Percentiles rank a stretch among this genome's conserved stretches.
Conservation (phyloP, 1,140 invertebrate species). For the Cherax destructor region DNA sequence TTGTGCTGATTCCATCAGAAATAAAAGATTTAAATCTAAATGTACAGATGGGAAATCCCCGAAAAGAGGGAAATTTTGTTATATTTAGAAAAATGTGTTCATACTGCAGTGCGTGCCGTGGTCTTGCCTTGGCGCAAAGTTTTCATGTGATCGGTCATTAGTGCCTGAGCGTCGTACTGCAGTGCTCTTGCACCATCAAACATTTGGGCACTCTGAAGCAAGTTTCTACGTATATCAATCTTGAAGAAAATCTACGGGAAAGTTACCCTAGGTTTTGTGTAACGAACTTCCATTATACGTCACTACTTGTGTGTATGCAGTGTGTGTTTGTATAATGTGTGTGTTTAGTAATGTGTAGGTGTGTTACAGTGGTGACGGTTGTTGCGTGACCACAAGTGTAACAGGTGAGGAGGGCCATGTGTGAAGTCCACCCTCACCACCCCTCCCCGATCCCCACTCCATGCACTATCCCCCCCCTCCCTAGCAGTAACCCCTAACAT, state of each 20-base stretch:
- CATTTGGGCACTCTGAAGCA: too few species aligned
- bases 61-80: not conserved
- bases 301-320: not conserved
- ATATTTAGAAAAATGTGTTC: conserved; percentile 1
- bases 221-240: too few species aligned
- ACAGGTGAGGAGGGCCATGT: conserved; percentile 29
- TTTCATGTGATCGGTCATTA: conserved; percentile 13
- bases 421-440: not conserved
- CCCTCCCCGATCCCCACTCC: not conserved
- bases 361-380: not conserved
- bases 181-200: not conserved
- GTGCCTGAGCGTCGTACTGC: not conserved
- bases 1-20: not conserved
- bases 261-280: too few species aligned
- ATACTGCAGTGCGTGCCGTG: conserved; percentile 11
- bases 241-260: too few species aligned
- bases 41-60: not conserved
- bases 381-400: conserved; percentile 6
- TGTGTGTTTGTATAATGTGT: not conserved
- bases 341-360: not conserved
- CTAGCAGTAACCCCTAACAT: not conserved
- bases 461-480: not conserved
- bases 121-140: not conserved
- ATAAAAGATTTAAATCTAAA: not conserved
- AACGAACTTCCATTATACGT: not conserved